Conservation (phyloP, 2,888 invertebrate species). For the Rhogogaster chlorosoma region DNA sequence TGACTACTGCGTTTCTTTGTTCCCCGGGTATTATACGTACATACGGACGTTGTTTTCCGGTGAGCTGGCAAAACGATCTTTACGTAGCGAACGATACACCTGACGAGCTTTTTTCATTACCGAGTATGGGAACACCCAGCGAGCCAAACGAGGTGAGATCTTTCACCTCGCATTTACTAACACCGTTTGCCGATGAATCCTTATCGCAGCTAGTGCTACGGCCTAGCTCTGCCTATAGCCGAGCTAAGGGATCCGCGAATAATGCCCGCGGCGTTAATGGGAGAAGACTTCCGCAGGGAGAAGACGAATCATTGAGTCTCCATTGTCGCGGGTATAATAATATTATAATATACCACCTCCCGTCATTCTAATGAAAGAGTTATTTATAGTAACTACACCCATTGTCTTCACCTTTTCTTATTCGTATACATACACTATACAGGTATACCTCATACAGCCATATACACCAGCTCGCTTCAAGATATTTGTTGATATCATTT, state of each 20-base stretch:
- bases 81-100: not conserved
- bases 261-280: slow-evolving; percentile 36
- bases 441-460: not conserved
- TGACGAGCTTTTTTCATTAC: not conserved
- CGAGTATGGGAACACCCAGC: not conserved
- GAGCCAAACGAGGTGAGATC: slow-evolving; percentile 10
- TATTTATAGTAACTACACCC: slow-evolving; percentile 6
- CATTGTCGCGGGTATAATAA: slow-evolving; percentile 42
- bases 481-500: not conserved
- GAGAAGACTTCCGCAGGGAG: slow-evolving; percentile 34
- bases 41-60: not conserved
- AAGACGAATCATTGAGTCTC: slow-evolving; percentile 26
- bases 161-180: not conserved
- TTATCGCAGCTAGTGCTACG: not conserved
- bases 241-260: not conserved
- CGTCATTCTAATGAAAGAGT: slow-evolving; percentile 11
- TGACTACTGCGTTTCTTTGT: not conserved
- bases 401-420: slow-evolving; percentile 27
- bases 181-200: slow-evolving; percentile 3
- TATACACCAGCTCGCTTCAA: not conserved
- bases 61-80: slow-evolving; percentile 22
- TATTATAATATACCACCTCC: slow-evolving; percentile 15
- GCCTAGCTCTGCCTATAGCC: not conserved
- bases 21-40: not conserved
- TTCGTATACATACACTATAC: not conserved